Base-by-base conservation (phyloP, 2,888 invertebrate species). In the Drosophila prostipennis region DNA sequence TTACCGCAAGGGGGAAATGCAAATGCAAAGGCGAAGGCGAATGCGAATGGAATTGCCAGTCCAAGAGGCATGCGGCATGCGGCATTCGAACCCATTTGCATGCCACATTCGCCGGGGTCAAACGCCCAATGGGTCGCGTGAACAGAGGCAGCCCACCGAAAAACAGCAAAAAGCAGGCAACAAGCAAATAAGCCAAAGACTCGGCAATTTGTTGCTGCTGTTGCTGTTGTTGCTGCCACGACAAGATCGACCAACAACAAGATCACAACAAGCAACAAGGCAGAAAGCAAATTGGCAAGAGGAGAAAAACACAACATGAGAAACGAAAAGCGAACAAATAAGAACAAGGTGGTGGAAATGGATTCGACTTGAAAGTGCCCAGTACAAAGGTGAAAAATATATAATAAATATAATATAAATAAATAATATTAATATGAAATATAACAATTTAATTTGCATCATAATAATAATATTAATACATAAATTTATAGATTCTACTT, bases 31-130 rank as follows among this genome's bases (percentile, higher is more conserved):
- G 70, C 61, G 71, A 65, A 65, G 46, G 45, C 46, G 52, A 63
- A 34, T 70, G 70, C 61, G 71, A 76, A 68, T 70, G 63, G 34
- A 14, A 43, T 51, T 37, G 45, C 37, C 34, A 49, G 49, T 43
- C 16, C 10, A 53, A 34, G 40, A 16, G 23, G n/a, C 26, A 45
- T 29, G 45, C 45, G 45, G 45, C 45, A 45, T 26, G 45, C 45
- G 45, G 42, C 42, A 42, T 42, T 37, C 46, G 46, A 84, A 81
- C 84, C 79, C 82, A 81, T 84, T 82, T 82, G 78, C 80, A 81
- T 81, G 77, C 64, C 54, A 37, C 63, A 53, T 13, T 46, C 40
- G 74, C 48, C 49, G 79, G 84, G 86, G 81, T 84, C 86, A 83
- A 46, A 53, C 59, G 49, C 43, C 40, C 43, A 43, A 43, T n/a